Percentiles rank a stretch among this genome's conserved stretches.
Evolutionary conservation across 2,888 invertebrate species (phyloP).

Genomic region (Melanotus villosus): DNA sequence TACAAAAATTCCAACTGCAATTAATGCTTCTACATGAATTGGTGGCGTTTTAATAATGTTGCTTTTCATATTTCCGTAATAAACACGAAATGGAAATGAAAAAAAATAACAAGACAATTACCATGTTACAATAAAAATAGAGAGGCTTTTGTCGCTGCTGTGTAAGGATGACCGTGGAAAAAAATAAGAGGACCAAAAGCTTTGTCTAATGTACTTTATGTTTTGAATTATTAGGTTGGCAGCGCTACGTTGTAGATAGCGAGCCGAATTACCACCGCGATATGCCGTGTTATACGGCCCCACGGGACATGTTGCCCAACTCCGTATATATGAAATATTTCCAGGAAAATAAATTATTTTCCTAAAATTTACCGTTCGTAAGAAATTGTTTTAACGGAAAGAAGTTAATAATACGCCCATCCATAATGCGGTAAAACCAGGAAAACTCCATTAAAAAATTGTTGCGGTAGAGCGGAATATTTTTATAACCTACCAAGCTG

Average conservation of each 20-base stretch:
- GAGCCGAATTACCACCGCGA: constrained; percentile 41
- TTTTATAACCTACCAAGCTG: too few species aligned
- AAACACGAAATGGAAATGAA: too few species aligned
- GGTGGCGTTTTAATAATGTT: too few species aligned
- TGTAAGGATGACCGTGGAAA: constrained; percentile 6
- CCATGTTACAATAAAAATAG: constrained; percentile 5
- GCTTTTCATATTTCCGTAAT: too few species aligned
- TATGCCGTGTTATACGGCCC: constrained; percentile 47
- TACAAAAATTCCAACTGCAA: too few species aligned
- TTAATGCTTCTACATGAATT: neutral
- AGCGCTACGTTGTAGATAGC: constrained; percentile 32
- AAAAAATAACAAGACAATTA: constrained; percentile 25
- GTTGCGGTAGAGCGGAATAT: too few species aligned
- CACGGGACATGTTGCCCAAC: constrained; percentile 44
- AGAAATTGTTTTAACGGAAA: constrained; percentile 8
- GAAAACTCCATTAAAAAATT: neutral
- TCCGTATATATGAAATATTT: constrained; percentile 37
- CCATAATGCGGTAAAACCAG: too few species aligned
- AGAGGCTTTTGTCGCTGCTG: constrained; percentile 6
- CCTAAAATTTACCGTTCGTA: constrained; percentile 6
- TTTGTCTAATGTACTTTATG: constrained; percentile 41
- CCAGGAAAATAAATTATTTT: constrained; percentile 33
- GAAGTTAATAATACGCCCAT: neutral
- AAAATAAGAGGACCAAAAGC: constrained; percentile 14
- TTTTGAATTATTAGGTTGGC: constrained; percentile 43